A percentile compares a stretch with the other conserved stretches of the same genome.
phyloP scores from a whole-genome alignment of 2,797 vertebrate species.

The Cygnus olor region DNA sequence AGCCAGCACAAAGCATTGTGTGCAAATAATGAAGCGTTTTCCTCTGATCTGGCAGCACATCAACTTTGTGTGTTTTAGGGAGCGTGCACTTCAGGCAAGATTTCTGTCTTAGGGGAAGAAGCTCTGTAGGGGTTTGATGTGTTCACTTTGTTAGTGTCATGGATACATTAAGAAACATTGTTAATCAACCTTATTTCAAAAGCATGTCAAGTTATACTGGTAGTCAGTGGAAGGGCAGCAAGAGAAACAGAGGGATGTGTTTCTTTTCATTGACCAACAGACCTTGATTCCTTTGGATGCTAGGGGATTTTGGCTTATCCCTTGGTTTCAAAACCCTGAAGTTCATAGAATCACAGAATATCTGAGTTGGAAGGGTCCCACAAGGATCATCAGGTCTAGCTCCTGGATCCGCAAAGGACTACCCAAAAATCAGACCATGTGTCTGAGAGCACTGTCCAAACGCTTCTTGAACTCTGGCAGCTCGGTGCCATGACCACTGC shows the following conservation, averaged over 20 bases:
- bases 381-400: too few species aligned
- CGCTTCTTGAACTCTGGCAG: too few species aligned
- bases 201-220: neutral
- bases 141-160: neutral
- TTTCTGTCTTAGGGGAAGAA: neutral
- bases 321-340: neutral
- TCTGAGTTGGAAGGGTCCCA: too few species aligned
- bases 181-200: neutral
- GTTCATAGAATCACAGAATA: too few species aligned
- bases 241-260: neutral
- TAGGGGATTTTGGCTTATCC: neutral
- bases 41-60: neutral
- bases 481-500: too few species aligned
- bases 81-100: neutral
- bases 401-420: too few species aligned
- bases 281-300: neutral
- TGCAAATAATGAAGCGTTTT: neutral
- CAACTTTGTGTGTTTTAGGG: neutral
- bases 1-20: neutral
- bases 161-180: neutral
- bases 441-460: too few species aligned
- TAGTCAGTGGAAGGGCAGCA: neutral
- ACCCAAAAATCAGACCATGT: too few species aligned
- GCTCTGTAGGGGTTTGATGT: neutral
- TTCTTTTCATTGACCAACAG: neutral